Base-by-base conservation (phyloP, 1,140 invertebrate species). In the Drosophila obscura region DNA sequence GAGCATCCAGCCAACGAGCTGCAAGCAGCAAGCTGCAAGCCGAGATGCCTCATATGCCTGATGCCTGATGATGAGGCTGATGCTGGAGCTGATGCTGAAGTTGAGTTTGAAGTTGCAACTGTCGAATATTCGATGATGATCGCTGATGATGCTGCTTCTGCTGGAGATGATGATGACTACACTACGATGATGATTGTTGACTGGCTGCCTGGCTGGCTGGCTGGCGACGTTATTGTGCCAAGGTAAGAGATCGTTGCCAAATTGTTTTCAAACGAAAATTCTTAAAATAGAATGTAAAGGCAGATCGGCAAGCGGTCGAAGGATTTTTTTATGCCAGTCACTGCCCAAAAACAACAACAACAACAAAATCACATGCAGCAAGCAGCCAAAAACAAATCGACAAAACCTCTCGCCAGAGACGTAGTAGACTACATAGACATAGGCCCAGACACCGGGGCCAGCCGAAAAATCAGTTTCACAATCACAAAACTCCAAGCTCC, bases 221-320 rank as follows among this genome's bases (percentile, higher is more conserved):
- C 35, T 60, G 51, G 67, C 77, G 75, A 82, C 83, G 71, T 88
- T 85, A 87, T 87, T 88, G 83, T 87, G 82, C 82, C 82, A 87
- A 87, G 82, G 82, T 81, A 85, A 85, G 82, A 88, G 82, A 85
- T 72, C 69, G 81, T 84, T 80, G 74, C 82, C 82, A 85, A 85
- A 85, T 87, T 75, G 71, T 79, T 73, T 63, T 66, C 61, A 68
- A 65, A 41, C 45, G 19, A 52, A 59, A 61, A 85, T 87, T 85
- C 78, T 88, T 82, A 57, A 87, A 85, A 87, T 84, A 83, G 75
- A 79, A 81, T 65, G 39, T 52, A 51, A 22, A 48, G 31, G 13
- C 43, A 53, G 58, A 39, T 4, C 35, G 9, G 31, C 31, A 11
- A 13, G 35, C 35, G 11, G 35, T 13, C 35, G 35, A 39, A 85